Evolutionary conservation across 2,888 invertebrate species (phyloP).

Genomic region (Xestia sexstrigata): DNA sequence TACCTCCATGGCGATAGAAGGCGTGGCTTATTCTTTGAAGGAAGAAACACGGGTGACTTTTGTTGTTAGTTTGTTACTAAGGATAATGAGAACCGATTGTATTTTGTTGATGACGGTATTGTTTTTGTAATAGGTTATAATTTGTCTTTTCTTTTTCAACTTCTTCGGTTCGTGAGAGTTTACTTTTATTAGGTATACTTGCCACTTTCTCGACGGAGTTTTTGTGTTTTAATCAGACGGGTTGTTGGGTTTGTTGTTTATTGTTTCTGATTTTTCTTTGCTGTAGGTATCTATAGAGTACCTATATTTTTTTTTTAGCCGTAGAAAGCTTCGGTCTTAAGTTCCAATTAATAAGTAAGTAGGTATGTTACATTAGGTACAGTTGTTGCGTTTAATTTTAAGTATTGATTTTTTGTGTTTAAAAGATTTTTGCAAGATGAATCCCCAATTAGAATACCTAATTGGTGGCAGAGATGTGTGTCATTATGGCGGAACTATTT

Average conservation of each 20-base stretch:
- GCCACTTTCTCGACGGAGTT: background rate
- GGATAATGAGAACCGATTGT: background rate
- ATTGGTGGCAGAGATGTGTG: too few species aligned
- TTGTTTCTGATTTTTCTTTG: background rate
- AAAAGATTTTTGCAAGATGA: background rate
- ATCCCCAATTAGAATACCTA: background rate
- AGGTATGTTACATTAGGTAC: background rate
- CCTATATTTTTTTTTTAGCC: background rate
- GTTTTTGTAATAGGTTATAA: background rate
- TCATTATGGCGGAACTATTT: background rate
- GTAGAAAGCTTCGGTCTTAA: background rate
- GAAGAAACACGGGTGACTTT: constrained; percentile 14
- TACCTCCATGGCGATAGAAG: constrained; percentile 38
- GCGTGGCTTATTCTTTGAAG: constrained; percentile 49
- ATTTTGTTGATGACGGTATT: background rate
- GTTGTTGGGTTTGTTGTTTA: background rate
- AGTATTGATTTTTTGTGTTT: background rate
- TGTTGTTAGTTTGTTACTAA: background rate
- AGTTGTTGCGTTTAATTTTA: background rate
- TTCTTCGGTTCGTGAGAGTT: background rate
- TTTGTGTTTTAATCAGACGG: background rate
- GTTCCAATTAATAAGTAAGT: background rate
- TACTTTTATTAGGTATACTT: background rate
- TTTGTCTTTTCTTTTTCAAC: background rate
- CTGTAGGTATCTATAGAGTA: background rate